Evolutionary conservation across 2,797 vertebrate species (phyloP), one percentile per base, ranked within the genome.

Genomic region (Xerus rutilus): DNA sequence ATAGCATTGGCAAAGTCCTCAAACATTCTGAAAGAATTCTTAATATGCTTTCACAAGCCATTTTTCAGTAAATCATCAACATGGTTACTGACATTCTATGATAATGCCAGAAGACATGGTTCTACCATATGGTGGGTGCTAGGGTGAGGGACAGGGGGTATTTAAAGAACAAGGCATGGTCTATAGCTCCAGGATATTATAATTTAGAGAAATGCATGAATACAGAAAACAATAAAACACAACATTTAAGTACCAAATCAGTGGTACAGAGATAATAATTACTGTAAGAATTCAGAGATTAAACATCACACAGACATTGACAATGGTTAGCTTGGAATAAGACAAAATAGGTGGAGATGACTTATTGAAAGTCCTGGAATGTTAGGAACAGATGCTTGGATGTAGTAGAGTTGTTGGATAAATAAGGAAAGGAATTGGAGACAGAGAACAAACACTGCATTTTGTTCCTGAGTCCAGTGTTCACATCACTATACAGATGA

Each of bases 71-170:
- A 1, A 72, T 83, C 35, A 12, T 15, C 81, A 45, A 90, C 13
- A 64, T n/a, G 86, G 70, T 96, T 78, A 81, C 52, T 95, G 64
- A 90, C 52, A 47, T 89, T 95, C 49, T 94, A 70, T 8, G 8
- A 20, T 54, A 54, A 54, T 28, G 25, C 32, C 62, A 64, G 45
- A 20, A n/a, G 62, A 82, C 11, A 47, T 20, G 17, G 32, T 47
- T 87, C 64, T 30, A 72, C 64, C 13, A 57, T 39, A 69, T 10
- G 84, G 57, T 20, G 84, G 23, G 73, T n/a, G 43, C 32, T 25
- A 47, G n/a, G 14, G 10, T 43, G 57, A 86, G 30, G 11, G 78
- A 79, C 1, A 57, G 13, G 5, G 15, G n/a, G 1, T 79, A 47
- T 76, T 76, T 84, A 54, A 85, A 76, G 15, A 87, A 69, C 62